Percentiles rank a stretch among this genome's conserved stretches.
These are phyloP conservation scores for Mus caroli DNA, from an alignment of 2,797 vertebrate species.

Conservation along the genomic window DNA sequence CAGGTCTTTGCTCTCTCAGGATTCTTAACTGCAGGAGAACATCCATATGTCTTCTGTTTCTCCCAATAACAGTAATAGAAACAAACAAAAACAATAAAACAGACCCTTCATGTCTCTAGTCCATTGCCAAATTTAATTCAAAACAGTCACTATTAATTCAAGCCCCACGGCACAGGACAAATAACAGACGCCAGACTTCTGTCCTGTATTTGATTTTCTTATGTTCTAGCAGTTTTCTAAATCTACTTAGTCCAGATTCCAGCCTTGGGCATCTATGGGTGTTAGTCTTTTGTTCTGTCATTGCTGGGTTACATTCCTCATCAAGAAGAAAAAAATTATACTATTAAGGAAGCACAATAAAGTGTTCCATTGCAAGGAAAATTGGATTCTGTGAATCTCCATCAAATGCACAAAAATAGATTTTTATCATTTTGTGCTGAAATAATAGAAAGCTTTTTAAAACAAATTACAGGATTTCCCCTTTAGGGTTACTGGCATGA, in stretches of 20 bases:
- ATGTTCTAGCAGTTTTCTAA: conserved; percentile 63
- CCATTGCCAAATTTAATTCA: conserved; percentile 76
- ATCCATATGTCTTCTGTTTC: conserved; percentile 79
- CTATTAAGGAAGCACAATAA: conserved; percentile 65
- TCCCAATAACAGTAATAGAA: conserved; percentile 62
- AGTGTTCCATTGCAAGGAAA: conserved; percentile 65
- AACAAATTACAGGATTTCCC: background rate
- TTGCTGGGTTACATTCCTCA: conserved; percentile 63
- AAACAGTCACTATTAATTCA: conserved; percentile 74
- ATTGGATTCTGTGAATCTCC: conserved; percentile 54
- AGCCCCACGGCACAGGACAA: conserved; percentile 24
- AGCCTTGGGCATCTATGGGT: conserved; percentile 71
- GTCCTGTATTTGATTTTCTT: conserved; percentile 68
- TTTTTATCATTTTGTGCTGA: background rate
- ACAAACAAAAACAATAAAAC: conserved; percentile 59
- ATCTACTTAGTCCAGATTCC: conserved; percentile 58
- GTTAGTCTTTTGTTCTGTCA: conserved; percentile 40
- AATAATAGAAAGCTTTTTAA: conserved; percentile 48
- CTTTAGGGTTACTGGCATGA: background rate
- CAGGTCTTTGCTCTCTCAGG: conserved; percentile 64
- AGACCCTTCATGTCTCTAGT: conserved; percentile 44
- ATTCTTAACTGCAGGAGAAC: conserved; percentile 76
- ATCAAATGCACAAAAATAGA: conserved; percentile 68
- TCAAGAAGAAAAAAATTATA: conserved; percentile 68
- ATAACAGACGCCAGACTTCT: conserved; percentile 3